Evolutionary conservation across 2,888 invertebrate genomes (phyloP), one percentile per base, ranked within the genome.

Genomic region (Heteromurus nitidus): DNA sequence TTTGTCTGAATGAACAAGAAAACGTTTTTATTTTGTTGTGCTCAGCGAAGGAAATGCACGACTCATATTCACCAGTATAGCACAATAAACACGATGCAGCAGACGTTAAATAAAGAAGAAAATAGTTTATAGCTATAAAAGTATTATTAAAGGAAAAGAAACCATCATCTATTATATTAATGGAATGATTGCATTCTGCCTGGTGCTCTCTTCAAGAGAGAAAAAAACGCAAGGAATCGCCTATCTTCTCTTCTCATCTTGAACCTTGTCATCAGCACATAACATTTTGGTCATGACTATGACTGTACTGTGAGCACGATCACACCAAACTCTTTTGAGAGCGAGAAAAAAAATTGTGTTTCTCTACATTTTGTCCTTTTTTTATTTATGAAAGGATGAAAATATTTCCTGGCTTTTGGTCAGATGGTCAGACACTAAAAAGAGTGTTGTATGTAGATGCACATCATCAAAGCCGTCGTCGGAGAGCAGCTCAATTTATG

Each of bases 131-230:
- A 67, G 26, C 55, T 2, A 55, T 26, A 5, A 24, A 55, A 24
- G 24, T 55, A 55, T 55, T 55, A 55, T 55, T 22, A 55, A 55
- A n/a, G n/a, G n/a, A n/a, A n/a, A n/a, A 55, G 16, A 7, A 30
- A 28, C 60, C 30, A 60, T 60, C 18, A 60, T n/a, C 75, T 81
- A 81, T 80, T 67, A 75, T 60, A 60, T 82, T 82, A 82, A 82
- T 82, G 76, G 50, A 69, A 72, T 47, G 65, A 82, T 81, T 82
- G 76, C 24, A 36, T 53, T 69, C 72, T 68, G 62, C 36, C 31
- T 31, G 65, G 47, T 73, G 42, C 62, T 74, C 64, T 58, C 24
- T 73, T 62, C 26, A 64, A 74, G 62, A 58, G 65, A 73, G 67
- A n/a, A n/a, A n/a, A n/a, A n/a, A n/a, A n/a, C n/a, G n/a, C n/a